Conservation (phyloP, 2,113 vertebrate species). For the Hystrix cristata region DNA sequence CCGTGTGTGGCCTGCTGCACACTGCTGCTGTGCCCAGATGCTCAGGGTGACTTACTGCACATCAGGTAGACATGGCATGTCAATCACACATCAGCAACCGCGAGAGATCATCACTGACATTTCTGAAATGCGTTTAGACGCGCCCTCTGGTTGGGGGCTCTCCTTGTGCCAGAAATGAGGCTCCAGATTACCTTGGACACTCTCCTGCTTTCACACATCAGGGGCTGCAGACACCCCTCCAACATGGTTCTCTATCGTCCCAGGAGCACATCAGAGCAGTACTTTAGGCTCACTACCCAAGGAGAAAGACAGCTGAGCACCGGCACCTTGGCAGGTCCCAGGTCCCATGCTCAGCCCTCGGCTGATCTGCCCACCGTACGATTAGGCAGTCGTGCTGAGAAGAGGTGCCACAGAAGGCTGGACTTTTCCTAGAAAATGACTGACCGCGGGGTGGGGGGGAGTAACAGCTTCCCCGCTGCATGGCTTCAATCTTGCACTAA, state of each 20-base stretch:
- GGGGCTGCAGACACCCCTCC: neutral
- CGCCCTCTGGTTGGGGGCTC: neutral
- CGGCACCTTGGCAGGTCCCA: neutral
- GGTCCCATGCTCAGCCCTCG: neutral
- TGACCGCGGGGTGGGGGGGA: neutral
- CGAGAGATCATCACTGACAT: fast-evolving
- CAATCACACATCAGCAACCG: fast-evolving
- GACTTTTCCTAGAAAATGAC: neutral
- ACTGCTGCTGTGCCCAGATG: fast-evolving
- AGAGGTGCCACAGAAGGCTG: fast-evolving
- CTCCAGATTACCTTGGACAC: neutral
- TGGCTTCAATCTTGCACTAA: constrained; percentile 63
- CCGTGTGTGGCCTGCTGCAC: fast-evolving
- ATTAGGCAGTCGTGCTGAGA: neutral
- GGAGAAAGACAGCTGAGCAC: neutral
- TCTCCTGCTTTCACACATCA: fast-evolving
- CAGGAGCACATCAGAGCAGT: fast-evolving
- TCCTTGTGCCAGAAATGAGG: too few relatives aligned
- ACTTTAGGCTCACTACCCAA: neutral
- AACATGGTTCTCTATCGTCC: fast-evolving
- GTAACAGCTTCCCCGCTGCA: constrained; percentile 18
- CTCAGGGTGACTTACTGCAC: too few relatives aligned
- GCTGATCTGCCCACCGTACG: fast-evolving
- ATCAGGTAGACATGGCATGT: fast-evolving
- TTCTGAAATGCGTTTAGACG: neutral